These are phyloP conservation scores for Portunus trituberculatus DNA, from an alignment of 1,140 invertebrate species.

Conservation along the genomic window DNA sequence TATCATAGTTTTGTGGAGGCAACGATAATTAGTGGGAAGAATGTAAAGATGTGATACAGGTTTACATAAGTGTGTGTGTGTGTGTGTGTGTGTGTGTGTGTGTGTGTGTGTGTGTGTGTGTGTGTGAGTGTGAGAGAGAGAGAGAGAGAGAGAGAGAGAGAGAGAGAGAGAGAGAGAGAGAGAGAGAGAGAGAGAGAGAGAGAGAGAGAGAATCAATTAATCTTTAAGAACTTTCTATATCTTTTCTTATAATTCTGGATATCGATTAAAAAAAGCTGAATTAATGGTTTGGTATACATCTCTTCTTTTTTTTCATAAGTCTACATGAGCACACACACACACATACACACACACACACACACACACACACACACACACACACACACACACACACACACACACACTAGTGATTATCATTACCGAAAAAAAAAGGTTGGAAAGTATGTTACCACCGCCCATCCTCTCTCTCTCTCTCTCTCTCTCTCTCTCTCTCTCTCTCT, in stretches of 20 bases:
- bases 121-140: slow-evolving; percentile 77
- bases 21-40: no score
- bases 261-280: no score
- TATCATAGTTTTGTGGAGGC: no score
- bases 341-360: not conserved
- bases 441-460: not conserved
- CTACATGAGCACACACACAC: not conserved
- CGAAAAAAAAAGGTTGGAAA: not conserved
- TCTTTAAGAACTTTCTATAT: no score
- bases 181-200: no score
- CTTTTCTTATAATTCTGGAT: no score
- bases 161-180: slow-evolving; percentile 5
- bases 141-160: slow-evolving; percentile 37
- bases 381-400: not conserved
- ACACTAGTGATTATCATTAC: no score
- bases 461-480: not conserved
- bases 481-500: not conserved
- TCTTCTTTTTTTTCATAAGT: not conserved
- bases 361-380: not conserved
- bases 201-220: no score
- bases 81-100: slow-evolving; percentile 79
- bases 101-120: slow-evolving; percentile 79
- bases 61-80: slow-evolving; percentile 78
- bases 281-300: no score
- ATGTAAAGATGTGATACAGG: slow-evolving; percentile 77